Conservation (phyloP, 2,797 vertebrate species). For the Chrosomus eos region DNA sequence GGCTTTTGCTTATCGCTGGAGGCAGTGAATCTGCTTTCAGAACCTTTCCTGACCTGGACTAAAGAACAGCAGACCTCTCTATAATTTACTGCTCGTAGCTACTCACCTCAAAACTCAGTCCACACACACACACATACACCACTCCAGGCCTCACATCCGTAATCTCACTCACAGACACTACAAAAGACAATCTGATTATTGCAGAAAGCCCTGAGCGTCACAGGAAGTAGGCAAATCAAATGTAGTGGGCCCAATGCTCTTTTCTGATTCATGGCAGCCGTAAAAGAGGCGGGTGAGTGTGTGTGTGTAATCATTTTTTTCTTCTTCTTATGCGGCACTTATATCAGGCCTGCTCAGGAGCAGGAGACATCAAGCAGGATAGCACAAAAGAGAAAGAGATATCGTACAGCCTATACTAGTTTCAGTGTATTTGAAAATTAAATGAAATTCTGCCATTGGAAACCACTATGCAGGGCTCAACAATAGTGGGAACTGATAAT, state of each 20-base stretch:
- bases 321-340: slow-evolving; percentile 27
- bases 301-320: slow-evolving; percentile 32
- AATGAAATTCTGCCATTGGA: neutral
- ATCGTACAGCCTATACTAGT: neutral
- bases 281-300: slow-evolving; percentile 47
- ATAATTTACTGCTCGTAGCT: slow-evolving; percentile 23
- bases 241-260: slow-evolving; percentile 57
- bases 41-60: slow-evolving; percentile 24
- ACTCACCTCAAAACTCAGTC: slow-evolving; percentile 9
- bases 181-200: slow-evolving; percentile 60
- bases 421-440: neutral
- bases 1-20: slow-evolving; percentile 7
- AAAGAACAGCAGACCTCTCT: slow-evolving; percentile 24
- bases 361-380: slow-evolving; percentile 2
- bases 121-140: neutral
- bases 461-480: neutral
- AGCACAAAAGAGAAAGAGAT: neutral
- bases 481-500: neutral
- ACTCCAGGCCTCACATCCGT: neutral
- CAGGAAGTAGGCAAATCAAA: slow-evolving; percentile 58
- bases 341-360: slow-evolving; percentile 25
- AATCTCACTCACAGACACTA: slow-evolving; percentile 31
- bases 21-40: slow-evolving; percentile 23
- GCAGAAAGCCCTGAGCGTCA: slow-evolving; percentile 49
- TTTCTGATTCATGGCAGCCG: slow-evolving; percentile 60